Base-by-base conservation (phyloP, 2,797 vertebrate species). In the Poecilia picta region DNA sequence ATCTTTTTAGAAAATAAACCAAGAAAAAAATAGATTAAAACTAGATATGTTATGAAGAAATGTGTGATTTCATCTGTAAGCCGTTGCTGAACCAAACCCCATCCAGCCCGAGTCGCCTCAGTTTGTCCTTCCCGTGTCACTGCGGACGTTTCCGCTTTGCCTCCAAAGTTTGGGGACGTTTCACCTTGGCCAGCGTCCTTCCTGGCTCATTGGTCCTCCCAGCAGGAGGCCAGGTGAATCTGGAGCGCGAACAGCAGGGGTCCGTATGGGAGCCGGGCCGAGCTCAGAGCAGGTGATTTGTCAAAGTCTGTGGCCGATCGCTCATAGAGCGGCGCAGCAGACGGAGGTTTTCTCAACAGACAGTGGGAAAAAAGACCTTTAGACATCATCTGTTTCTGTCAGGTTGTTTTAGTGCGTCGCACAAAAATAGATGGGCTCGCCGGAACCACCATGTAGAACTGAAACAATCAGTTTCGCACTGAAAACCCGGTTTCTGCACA, bases 271-370 rank as follows among this genome's bases (percentile, higher is more conserved):
- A 83, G 45, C 74, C 45, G 25, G 72, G 81, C 78, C 77, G 81
- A 84, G 66, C 2, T 77, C 79, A 85, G 82, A 84, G 72, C 73
- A 41, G 81, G 78, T 76, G 82, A 92, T 93, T 91, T 93, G 81
- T 90, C 89, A 89, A 81, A 91, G 77, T 83, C 84, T 74, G 76
- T 87, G 82, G 77, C 73, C 82, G 43, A 74, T n/a, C 71, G 85
- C 81, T 86, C 82, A 74, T 80, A 91, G 92, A 87, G 85, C 76
- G 51, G 82, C 90, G 31, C 88, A 80, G 85, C 33, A 16, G 83
- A 72, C 10, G 23, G 51, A n/a, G 81, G 45, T 83, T 75, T 84
- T 74, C 64, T n/a, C n/a, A n/a, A n/a, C n/a, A n/a, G n/a, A n/a
- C n/a, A n/a, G n/a, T n/a, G n/a, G n/a, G n/a, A n/a, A n/a, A 51